Conservation (phyloP, 2,797 vertebrate species). For the Leucoraja ocellata region DNA sequence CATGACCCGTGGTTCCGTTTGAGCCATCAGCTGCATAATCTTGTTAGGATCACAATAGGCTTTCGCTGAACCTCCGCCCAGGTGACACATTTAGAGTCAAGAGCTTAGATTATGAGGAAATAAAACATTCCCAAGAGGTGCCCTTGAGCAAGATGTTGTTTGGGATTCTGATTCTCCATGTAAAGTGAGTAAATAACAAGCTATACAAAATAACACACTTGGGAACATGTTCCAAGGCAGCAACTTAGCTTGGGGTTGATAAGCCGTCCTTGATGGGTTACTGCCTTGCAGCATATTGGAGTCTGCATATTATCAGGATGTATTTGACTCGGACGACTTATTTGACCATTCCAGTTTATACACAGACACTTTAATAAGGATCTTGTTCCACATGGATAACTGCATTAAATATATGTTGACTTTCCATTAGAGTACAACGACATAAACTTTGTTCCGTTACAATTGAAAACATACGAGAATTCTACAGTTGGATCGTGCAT, state of each 20-base stretch:
- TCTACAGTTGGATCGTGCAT: background rate
- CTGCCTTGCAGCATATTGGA: conserved; percentile 2
- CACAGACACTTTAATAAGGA: background rate
- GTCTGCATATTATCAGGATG: background rate
- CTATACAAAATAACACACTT: conserved; percentile 21
- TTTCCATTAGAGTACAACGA: conserved; percentile 15
- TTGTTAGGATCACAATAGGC: background rate
- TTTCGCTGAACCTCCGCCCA: background rate
- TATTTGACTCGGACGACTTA: background rate
- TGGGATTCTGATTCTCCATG: conserved; percentile 15
- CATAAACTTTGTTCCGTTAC: background rate
- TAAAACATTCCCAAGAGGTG: background rate
- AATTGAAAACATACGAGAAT: background rate
- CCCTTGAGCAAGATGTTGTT: background rate
- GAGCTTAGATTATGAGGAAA: background rate
- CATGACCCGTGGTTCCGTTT: background rate
- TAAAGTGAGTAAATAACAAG: conserved; percentile 2
- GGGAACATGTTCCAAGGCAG: background rate
- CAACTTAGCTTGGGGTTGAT: conserved; percentile 3
- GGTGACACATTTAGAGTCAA: background rate
- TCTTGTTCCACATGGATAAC: background rate
- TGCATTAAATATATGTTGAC: background rate
- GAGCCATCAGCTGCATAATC: background rate
- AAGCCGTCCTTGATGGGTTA: background rate
- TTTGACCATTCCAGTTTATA: conserved; percentile 7